Percentiles rank a stretch among this genome's conserved stretches.
phyloP scores from a whole-genome alignment of 2,797 vertebrate species.

The Vipera latastei region DNA sequence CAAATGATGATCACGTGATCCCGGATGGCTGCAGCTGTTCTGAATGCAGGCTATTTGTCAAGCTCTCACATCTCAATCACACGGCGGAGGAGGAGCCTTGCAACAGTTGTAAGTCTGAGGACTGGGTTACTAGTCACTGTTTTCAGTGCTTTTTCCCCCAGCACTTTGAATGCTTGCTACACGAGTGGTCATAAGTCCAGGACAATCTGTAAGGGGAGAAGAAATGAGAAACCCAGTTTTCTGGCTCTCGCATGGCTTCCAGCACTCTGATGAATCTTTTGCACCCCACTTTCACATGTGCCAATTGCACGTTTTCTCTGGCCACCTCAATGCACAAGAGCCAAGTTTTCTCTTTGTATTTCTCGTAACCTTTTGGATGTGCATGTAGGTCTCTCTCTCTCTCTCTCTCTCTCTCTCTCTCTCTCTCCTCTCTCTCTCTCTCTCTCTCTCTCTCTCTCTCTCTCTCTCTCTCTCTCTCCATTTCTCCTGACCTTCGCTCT shows the following conservation, averaged over 20 bases:
- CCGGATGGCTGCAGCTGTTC: not conserved
- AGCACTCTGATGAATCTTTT: not conserved
- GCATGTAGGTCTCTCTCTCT: not conserved
- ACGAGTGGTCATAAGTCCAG: not conserved
- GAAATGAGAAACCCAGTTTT: not conserved
- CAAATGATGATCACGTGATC: not conserved
- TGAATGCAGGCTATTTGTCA: not conserved
- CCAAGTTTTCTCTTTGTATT: not conserved
- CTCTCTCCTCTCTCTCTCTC: not conserved
- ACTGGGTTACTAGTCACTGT: not conserved
- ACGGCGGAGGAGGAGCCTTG: not conserved
- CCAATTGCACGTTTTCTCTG: not conserved
- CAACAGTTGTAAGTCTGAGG: not conserved
- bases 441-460: not conserved
- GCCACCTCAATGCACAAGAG: not conserved
- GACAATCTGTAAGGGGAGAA: not conserved
- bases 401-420: not conserved
- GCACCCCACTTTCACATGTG: not conserved
- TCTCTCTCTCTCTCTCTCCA: not conserved
- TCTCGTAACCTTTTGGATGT: not conserved
- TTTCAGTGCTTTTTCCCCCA: not conserved
- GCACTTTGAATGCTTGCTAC: not conserved
- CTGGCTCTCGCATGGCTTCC: not conserved
- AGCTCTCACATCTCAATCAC: not conserved
- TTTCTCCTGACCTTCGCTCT: too few relatives aligned